Conservation (phyloP, 2,797 vertebrate genomes). For the Tympanoctomys barrerae region DNA sequence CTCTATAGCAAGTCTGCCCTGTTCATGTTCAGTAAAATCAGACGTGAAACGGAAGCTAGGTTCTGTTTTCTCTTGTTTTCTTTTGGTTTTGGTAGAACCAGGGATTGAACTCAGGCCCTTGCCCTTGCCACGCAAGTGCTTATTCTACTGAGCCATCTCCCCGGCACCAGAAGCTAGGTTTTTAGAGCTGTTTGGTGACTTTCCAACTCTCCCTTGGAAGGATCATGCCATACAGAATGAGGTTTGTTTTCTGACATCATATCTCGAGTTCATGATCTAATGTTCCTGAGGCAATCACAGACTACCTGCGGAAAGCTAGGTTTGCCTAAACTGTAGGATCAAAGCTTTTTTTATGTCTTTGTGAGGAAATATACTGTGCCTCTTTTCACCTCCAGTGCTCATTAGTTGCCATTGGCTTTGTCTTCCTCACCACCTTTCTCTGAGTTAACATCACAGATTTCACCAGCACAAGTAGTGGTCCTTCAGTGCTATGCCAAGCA, state of each 20-base stretch:
- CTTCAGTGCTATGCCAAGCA: neutral
- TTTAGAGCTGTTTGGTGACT: neutral
- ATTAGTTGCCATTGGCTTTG: conserved; percentile 5
- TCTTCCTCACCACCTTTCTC: conserved; percentile 7
- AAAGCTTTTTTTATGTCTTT: neutral
- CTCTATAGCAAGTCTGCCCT: neutral
- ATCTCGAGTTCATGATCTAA: conserved; percentile 57
- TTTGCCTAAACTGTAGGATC: neutral
- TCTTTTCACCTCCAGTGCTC: conserved; percentile 24
- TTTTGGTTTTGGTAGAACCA: no score
- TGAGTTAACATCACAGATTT: neutral
- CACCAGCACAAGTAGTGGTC: neutral
- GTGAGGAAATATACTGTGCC: neutral
- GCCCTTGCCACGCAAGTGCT: no score
- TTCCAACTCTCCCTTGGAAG: neutral
- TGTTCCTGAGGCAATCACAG: conserved; percentile 59
- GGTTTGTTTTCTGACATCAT: conserved; percentile 45
- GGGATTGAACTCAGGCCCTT: no score
- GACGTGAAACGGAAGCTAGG: neutral
- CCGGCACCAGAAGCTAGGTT: neutral
- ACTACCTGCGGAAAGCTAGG: conserved; percentile 58
- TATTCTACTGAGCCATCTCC: no score
- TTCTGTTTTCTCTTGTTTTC: neutral
- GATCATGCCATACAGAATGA: neutral
- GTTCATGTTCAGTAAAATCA: neutral